Base-by-base conservation (phyloP, 2,797 vertebrate genomes). In the Rhinogobio ventralis region DNA sequence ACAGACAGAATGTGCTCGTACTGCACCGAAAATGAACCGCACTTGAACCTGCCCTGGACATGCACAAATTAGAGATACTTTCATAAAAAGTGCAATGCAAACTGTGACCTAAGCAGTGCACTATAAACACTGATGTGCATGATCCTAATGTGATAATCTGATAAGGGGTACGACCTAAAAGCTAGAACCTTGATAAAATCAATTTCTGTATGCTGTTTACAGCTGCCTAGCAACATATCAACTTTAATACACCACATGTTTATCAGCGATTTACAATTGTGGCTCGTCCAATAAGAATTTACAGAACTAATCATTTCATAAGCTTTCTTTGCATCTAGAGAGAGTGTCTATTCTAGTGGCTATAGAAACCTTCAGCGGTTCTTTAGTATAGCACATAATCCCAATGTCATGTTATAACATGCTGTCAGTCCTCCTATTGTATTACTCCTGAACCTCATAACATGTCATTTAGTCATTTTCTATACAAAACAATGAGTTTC, bases 391-490 rank as follows among this genome's bases (percentile, higher is more conserved):
- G 42, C 67, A 49, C 78, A 79, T 36, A 79, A 79, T 67, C 45
- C 36, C 78, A 36, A 1, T 51, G 13, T 62, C 80, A 46, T 86
- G 81, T 86, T 80, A 75, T 80, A 79, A 80, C 81, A 74, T 64
- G 69, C 64, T 84, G 46, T 68, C 33, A 67, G 46, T 69, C 69
- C 60, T 80, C 42, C 79, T 60, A 78, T 84, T 60, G 74, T 86
- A 66, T 86, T 49, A 45, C 68, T n/a, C 69, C 23, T 75, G 36
- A 73, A 36, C 69, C 73, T 74, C 76, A 55, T 46, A 78, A 81
- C 75, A 81, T 85, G 82, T 85, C 36, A 72, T 81, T 77, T 60
- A 45, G 57, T 25, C 55, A 53, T 60, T 72, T 73, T 62, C 39
- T 60, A 33, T 73, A 23, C 69, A 64, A 71, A 82, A 82, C 55